Percentiles rank a stretch among this genome's conserved stretches.
These are phyloP conservation scores for Drosophila fungiperda DNA, from an alignment of 2,888 invertebrate genomes.

Conservation along the genomic window DNA sequence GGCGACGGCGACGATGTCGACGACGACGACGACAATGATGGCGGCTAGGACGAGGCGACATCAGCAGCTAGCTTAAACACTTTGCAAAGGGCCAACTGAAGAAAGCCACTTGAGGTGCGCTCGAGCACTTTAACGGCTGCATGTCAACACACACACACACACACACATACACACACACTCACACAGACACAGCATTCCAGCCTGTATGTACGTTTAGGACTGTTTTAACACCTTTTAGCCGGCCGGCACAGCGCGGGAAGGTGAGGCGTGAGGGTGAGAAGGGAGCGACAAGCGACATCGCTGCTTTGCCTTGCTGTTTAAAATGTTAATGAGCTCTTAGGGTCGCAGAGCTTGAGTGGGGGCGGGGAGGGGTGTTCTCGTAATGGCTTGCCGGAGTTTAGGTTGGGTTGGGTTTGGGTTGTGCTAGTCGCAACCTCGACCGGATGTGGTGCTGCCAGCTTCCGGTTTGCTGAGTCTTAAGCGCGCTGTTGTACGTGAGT, in stretches of 20 bases:
- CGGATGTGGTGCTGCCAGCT: slow-evolving; percentile 78
- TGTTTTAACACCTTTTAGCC: slow-evolving; percentile 77
- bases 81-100: slow-evolving; percentile 77
- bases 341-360: slow-evolving; percentile 41
- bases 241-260: slow-evolving; percentile 21
- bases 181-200: slow-evolving; percentile 19
- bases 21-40: slow-evolving; percentile 32
- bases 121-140: slow-evolving; percentile 80
- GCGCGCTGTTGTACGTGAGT: slow-evolving; percentile 77
- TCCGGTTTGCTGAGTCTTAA: slow-evolving; percentile 80
- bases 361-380: not conserved
- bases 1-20: slow-evolving; percentile 3
- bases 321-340: slow-evolving; percentile 81
- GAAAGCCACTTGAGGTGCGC: slow-evolving; percentile 81
- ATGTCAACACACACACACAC: slow-evolving; percentile 68
- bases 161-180: slow-evolving; percentile 10
- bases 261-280: not conserved
- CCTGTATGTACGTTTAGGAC: slow-evolving; percentile 65
- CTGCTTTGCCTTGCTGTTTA: slow-evolving; percentile 75
- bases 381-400: not conserved
- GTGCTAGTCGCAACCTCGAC: slow-evolving; percentile 42
- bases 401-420: slow-evolving; percentile 5
- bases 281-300: slow-evolving; percentile 24
- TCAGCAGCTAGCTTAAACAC: slow-evolving; percentile 71
- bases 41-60: slow-evolving; percentile 41